Conservation (phyloP, 2,888 invertebrate species). For the Ferdinandea cuprea region DNA sequence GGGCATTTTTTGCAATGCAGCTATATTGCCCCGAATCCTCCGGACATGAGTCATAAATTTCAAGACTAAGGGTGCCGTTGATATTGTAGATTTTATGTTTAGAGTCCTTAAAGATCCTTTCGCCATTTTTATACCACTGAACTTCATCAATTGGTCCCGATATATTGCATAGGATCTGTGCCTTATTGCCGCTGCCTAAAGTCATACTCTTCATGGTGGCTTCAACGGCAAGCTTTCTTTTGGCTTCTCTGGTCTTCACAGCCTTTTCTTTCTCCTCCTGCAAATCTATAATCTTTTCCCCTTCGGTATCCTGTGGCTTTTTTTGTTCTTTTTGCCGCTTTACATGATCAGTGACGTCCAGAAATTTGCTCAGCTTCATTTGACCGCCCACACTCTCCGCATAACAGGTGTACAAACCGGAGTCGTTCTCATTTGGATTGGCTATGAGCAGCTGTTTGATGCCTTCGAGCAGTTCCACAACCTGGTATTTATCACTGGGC, state of each 20-base stretch:
- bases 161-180: slow-evolving; percentile 91
- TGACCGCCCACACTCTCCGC: slow-evolving; percentile 88
- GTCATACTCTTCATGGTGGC: slow-evolving; percentile 90
- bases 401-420: slow-evolving; percentile 90
- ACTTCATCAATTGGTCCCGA: slow-evolving; percentile 88
- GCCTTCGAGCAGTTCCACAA: slow-evolving; percentile 87
- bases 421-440: slow-evolving; percentile 86
- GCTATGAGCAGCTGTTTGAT: slow-evolving; percentile 87
- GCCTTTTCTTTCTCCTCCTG: slow-evolving; percentile 81
- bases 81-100: slow-evolving; percentile 81
- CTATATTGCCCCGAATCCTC: slow-evolving; percentile 91
- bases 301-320: slow-evolving; percentile 51
- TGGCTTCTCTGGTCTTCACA: slow-evolving; percentile 83
- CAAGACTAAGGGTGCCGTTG: slow-evolving; percentile 89
- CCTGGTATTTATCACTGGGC: slow-evolving; percentile 84
- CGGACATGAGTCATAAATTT: slow-evolving; percentile 87
- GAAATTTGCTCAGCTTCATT: slow-evolving; percentile 81
- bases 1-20: slow-evolving; percentile 89
- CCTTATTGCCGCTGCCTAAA: slow-evolving; percentile 88
- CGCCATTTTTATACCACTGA: slow-evolving; percentile 89
- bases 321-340: slow-evolving; percentile 76
- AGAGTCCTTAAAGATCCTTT: slow-evolving; percentile 84
- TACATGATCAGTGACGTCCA: slow-evolving; percentile 80
- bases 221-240: slow-evolving; percentile 89
- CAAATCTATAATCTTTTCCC: slow-evolving; percentile 56